Evolutionary conservation across 2,888 invertebrate genomes (phyloP).

Genomic region (Augochlorella aurata): DNA sequence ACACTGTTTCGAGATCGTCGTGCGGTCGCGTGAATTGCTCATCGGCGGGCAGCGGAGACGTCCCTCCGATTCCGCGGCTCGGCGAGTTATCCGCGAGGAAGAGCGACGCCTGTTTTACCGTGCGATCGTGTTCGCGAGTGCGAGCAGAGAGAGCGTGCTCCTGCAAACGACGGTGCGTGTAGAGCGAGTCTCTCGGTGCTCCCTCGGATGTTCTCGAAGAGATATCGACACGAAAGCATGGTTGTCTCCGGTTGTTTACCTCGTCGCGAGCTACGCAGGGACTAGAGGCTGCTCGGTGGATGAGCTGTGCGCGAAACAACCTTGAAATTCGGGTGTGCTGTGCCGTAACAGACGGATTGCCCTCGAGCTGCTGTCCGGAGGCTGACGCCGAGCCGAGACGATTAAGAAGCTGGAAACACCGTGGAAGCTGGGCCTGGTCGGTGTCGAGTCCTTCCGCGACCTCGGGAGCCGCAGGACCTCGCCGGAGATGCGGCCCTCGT

Average conservation of each 20-base stretch:
- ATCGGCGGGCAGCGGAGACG: background rate
- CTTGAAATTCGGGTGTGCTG: constrained; percentile 4
- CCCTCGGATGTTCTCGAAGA: constrained; percentile 19
- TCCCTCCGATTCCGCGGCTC: background rate
- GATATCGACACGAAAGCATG: constrained; percentile 32
- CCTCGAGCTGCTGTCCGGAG: constrained; percentile 17
- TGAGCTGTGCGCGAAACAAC: constrained; percentile 12
- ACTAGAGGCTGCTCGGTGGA: background rate
- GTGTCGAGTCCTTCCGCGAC: background rate
- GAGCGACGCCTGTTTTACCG: constrained; percentile 55
- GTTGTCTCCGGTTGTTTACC: constrained; percentile 20
- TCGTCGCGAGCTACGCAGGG: background rate
- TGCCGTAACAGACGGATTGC: background rate
- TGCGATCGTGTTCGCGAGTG: constrained; percentile 44
- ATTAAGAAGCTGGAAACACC: background rate
- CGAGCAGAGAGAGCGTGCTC: constrained; percentile 48
- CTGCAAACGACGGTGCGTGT: constrained; percentile 24
- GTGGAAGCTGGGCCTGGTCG: constrained; percentile 49
- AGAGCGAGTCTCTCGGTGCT: constrained; percentile 21
- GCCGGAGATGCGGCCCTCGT: background rate
- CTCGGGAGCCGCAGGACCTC: background rate
- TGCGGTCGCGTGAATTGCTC: background rate
- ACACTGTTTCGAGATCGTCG: background rate
- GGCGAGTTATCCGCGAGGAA: constrained; percentile 32
- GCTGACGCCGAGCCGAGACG: constrained; percentile 16